A percentile compares a stretch with the other conserved stretches of the same genome.
phyloP scores from a whole-genome alignment of 1,140 invertebrate genomes.

The Drosophila willistoni region DNA sequence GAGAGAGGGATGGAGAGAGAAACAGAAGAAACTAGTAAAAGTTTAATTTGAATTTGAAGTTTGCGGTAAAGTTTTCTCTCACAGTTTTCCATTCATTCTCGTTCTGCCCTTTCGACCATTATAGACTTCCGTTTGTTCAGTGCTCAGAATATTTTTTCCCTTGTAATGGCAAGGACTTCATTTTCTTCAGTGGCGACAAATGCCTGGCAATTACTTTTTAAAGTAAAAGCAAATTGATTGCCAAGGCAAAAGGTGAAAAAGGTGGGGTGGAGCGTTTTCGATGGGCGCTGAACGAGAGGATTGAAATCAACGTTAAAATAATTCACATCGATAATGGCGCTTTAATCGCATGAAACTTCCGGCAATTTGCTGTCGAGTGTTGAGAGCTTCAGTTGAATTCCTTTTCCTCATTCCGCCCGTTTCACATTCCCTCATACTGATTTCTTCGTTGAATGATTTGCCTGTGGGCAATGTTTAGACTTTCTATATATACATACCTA shows the following conservation, averaged over 20 bases:
- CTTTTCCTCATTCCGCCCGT: slow-evolving; percentile 23
- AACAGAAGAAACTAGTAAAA: slow-evolving; percentile 55
- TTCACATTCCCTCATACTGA: background rate
- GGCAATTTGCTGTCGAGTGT: slow-evolving; percentile 75
- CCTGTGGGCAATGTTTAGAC: slow-evolving; percentile 45
- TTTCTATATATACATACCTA: background rate
- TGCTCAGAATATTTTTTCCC: background rate
- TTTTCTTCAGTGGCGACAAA: slow-evolving; percentile 55
- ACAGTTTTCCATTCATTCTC: slow-evolving; percentile 27
- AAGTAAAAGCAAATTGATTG: slow-evolving; percentile 74
- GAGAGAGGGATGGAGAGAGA: background rate
- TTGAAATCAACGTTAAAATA: slow-evolving; percentile 68
- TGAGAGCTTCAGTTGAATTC: slow-evolving; percentile 50
- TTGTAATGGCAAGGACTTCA: slow-evolving; percentile 6
- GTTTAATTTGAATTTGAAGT: slow-evolving; percentile 80
- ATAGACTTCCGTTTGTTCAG: slow-evolving; percentile 17
- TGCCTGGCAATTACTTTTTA: slow-evolving; percentile 74
- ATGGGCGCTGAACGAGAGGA: slow-evolving; percentile 9
- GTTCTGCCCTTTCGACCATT: slow-evolving; percentile 2
- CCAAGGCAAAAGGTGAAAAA: slow-evolving; percentile 28
- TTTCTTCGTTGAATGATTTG: slow-evolving; percentile 54
- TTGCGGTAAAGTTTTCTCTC: slow-evolving; percentile 58
- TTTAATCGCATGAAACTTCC: slow-evolving; percentile 79
- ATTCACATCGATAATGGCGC: slow-evolving; percentile 80
- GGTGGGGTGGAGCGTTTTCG: background rate